Evolutionary conservation across 37 sponge, comb jelly and placozoan genomes (phyloP).

Genomic region (Tethya wilhelma): DNA sequence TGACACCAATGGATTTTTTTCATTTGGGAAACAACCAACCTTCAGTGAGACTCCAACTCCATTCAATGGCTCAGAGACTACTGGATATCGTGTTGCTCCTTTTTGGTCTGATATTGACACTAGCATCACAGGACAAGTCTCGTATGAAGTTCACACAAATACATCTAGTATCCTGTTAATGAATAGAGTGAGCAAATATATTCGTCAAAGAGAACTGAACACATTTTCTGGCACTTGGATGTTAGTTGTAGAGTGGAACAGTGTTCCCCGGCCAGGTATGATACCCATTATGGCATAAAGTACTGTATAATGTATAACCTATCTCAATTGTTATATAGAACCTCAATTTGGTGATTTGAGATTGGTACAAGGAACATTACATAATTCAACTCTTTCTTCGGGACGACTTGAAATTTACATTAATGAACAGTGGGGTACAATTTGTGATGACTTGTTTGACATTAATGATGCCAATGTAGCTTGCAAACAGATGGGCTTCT

Average conservation of each 20-base stretch:
- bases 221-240: constrained; percentile 16
- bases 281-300: background rate
- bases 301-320: background rate
- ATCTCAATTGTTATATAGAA: background rate
- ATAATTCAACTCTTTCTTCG: background rate
- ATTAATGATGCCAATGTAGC: background rate
- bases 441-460: background rate
- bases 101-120: constrained; percentile 15
- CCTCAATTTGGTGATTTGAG: constrained; percentile 1
- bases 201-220: background rate
- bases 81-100: background rate
- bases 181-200: constrained; percentile 6
- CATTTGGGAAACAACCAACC: constrained; percentile 5
- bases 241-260: constrained; percentile 21
- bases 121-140: constrained; percentile 4
- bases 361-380: background rate
- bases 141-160: constrained; percentile 26
- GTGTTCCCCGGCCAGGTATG: constrained; percentile 18
- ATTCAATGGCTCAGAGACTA: background rate
- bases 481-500: background rate
- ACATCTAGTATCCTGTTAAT: background rate
- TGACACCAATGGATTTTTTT: background rate
- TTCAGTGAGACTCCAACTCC: background rate
- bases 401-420: constrained; percentile 26
- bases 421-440: constrained; percentile 14